A percentile compares a stretch with the other conserved stretches of the same genome.
phyloP scores from a whole-genome alignment of 2,797 vertebrate species.

The Lophotriccus pileatus region DNA sequence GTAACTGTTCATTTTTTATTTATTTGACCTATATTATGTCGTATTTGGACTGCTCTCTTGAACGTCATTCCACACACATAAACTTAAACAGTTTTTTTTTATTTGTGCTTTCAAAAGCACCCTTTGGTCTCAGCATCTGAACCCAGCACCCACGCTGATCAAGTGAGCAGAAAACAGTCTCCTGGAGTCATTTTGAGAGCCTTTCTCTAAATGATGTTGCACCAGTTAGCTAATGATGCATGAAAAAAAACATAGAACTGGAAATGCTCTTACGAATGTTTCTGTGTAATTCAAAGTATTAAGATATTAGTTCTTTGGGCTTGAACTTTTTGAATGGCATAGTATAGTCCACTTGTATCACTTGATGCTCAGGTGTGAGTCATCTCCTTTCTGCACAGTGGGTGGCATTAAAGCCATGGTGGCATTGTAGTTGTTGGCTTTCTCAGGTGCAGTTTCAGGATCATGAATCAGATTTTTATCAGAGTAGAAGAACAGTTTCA shows the following conservation, averaged over 20 bases:
- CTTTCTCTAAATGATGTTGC: slow-evolving; percentile 1
- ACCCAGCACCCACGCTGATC: not conserved
- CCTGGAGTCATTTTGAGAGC: slow-evolving; percentile 19
- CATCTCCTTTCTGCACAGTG: not conserved
- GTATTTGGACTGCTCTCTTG: not conserved
- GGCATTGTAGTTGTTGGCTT: not conserved
- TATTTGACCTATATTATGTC: not conserved
- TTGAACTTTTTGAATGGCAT: not conserved
- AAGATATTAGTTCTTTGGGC: not conserved
- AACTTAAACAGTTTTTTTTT: not conserved
- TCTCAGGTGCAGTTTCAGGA: not conserved
- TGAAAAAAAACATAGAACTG: not conserved
- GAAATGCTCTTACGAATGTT: not conserved
- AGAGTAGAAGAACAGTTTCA: not conserved
- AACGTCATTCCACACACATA: not conserved
- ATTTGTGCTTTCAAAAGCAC: not conserved
- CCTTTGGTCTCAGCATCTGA: not conserved
- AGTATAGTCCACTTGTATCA: not conserved
- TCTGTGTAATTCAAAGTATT: not conserved
- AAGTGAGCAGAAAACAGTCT: not conserved
- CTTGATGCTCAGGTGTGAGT: not conserved
- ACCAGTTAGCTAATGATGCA: slow-evolving; percentile 19
- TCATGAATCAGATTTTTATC: not conserved
- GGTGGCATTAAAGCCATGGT: not conserved
- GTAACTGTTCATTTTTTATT: not conserved